These are phyloP conservation scores for Microchirus variegatus DNA, from an alignment of 2,797 vertebrate species.

Conservation along the genomic window DNA sequence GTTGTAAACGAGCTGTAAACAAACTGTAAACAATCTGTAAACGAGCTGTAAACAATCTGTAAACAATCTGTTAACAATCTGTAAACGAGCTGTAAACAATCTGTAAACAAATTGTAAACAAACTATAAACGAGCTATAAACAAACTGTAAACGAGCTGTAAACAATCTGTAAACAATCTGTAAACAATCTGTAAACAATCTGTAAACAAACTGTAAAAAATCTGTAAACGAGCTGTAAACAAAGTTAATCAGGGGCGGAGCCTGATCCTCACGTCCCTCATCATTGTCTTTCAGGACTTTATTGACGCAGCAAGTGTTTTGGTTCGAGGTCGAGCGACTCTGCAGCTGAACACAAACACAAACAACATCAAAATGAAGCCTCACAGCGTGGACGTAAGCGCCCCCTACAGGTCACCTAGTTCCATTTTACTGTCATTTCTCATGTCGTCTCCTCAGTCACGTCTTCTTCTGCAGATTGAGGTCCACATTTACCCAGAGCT, in stretches of 20 bases:
- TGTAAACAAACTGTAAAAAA: conserved; percentile 59
- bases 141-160: too few relatives aligned
- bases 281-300: conserved; percentile 79
- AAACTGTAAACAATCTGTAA: too few relatives aligned
- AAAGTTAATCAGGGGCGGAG: too few relatives aligned
- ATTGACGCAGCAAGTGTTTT: conserved; percentile 74
- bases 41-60: too few relatives aligned
- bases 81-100: too few relatives aligned
- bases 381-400: conserved; percentile 73
- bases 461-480: conserved; percentile 77
- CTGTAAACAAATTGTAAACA: too few relatives aligned
- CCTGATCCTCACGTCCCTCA: background rate
- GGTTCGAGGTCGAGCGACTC: conserved; percentile 78
- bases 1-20: too few relatives aligned
- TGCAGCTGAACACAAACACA: conserved; percentile 83
- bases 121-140: too few relatives aligned
- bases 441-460: background rate
- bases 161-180: too few relatives aligned
- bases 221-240: background rate
- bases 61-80: too few relatives aligned
- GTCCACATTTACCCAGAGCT: conserved; percentile 83
- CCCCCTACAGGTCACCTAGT: background rate
- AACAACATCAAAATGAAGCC: conserved; percentile 83
- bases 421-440: background rate
- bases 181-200: too few relatives aligned